Conservation (phyloP, 2,113 vertebrate genomes). For the western clawed frog (Xenopus tropicalis) region UCB_Xtro_10.0 CM004449.2:31505001-31505500, state of each 20-base stretch:
- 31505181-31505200: background rate
- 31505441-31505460: no score
- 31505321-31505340: background rate
- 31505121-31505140: background rate
- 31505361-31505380: no score
- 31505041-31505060: background rate
- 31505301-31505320: background rate
- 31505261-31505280: conserved; percentile 1
- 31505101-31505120: background rate
- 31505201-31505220: conserved; percentile 7
- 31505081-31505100: background rate
- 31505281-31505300: conserved; percentile 10
- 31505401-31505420: no score
- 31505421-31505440: no score
- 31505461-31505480: no score
- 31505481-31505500: no score
- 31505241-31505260: background rate
- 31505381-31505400: no score
- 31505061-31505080: background rate
- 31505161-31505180: conserved; percentile 7
- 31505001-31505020: no score
- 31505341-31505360: background rate
- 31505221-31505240: conserved; percentile 21
- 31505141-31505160: background rate
- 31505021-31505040: no score